Evolutionary conservation across 2,113 vertebrate species (phyloP), one percentile per base, ranked within the genome.

Genomic region (Caranx ignobilis): DNA sequence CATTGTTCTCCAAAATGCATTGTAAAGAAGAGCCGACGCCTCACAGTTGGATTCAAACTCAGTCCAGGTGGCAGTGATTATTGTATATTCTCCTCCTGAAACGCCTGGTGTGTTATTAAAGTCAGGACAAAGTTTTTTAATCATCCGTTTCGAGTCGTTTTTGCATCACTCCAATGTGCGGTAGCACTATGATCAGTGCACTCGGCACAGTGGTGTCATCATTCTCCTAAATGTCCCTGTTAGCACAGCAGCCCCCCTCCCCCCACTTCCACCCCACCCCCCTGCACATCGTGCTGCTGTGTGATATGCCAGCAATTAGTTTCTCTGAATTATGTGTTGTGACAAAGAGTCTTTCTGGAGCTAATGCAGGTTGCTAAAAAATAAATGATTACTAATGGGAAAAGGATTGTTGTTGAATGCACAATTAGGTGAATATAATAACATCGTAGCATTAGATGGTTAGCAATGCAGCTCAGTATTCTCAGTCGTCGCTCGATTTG

Each of bases 151-250:
- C 60, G 3, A 71, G 26, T 61, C 0, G 19, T 78, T 32, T 39
- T 59, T 26, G 41, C 35, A 70, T 11, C 16, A 31, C n/a, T 67
- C 48, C 43, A 59, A 26, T 21, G 45, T 45, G 43, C 71, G 52
- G 50, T 9, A 48, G 62, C 19, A 1, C 18, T 21, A 9, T 59
- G 45, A 72, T 81, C 26, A 34, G 31, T 34, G 56, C 63, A 19
- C 47, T 66, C 2, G 6, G 55, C 45, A 76, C 64, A 61, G 57
- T 10, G 21, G 26, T 52, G 57, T 63, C 81, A 72, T 77, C 26
- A 64, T 77, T 79, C 57, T 78, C 71, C 69, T 67, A 43, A 66
- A 77, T 35, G 61, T 78, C 75, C 67, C 73, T 69, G 55, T 78
- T 82, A 72, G 79, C 73, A 69, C 48, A 69, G 66, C 62, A 41